phyloP scores from a whole-genome alignment of 2,888 invertebrate genomes.

The Morpho helenor region DNA sequence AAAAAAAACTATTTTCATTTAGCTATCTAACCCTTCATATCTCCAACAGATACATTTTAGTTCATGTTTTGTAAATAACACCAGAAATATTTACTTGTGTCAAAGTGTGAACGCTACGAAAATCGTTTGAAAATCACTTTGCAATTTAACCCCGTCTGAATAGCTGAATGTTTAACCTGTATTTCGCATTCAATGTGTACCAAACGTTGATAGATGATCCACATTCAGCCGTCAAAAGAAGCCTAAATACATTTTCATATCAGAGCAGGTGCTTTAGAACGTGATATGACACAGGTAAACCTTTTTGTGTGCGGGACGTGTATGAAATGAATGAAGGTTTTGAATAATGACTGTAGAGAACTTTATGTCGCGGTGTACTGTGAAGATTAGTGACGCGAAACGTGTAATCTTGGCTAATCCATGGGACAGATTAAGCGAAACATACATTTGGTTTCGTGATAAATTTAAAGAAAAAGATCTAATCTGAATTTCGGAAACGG shows the following conservation, averaged over 20 bases:
- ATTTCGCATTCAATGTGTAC: conserved; percentile 19
- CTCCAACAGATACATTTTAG: no score
- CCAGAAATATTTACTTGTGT: no score
- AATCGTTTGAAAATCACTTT: neutral
- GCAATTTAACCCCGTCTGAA: conserved; percentile 9
- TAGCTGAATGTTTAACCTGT: conserved; percentile 11
- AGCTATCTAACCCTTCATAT: no score
- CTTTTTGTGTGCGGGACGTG: conserved; percentile 7
- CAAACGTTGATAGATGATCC: conserved; percentile 22
- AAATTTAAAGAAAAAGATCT: no score
- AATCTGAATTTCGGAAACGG: no score
- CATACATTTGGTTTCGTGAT: no score
- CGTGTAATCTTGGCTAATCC: no score
- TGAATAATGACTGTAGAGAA: conserved; percentile 15
- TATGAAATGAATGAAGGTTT: neutral
- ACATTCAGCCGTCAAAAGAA: conserved; percentile 19
- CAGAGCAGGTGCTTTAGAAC: conserved; percentile 13
- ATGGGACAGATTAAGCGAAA: no score
- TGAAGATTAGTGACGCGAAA: no score
- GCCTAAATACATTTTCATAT: conserved; percentile 22
- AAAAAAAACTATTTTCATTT: no score
- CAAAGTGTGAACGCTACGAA: neutral
- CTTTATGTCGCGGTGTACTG: no score
- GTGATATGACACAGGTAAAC: conserved; percentile 25
- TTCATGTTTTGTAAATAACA: no score